Evolutionary conservation across 2,113 vertebrate species (phyloP), one percentile per base, ranked within the genome.

Genomic region (Monopterus albus): DNA sequence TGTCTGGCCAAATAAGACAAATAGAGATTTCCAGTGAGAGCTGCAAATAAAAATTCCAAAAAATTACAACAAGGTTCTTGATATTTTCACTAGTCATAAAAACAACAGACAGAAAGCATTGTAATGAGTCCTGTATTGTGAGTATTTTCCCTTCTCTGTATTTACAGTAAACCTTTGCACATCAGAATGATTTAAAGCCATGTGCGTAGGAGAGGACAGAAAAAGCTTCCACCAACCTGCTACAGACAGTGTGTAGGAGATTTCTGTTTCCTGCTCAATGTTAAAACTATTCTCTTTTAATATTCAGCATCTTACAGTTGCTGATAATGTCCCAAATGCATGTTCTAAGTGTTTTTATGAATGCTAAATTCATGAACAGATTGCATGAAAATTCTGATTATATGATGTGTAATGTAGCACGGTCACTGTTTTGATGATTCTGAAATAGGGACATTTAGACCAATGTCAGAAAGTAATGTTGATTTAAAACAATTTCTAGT

Each of bases 241-340:
- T 68, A 43, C 79, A 90, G 84, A 88, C 86, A 86, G 63, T 75
- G 76, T 81, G 84, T 86, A 82, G 89, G 86, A 81, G 85, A 50
- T 64, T 68, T 78, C 53, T 64, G 61, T 73, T 86, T 90, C 80
- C 79, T 82, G 36, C 64, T 63, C 35, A 75, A 79, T 60, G 10
- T 67, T 61, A 50, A 76, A 75, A 69, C 49, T 31, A 42, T 61
- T 45, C 65, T 40, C 68, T 77, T 75, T 63, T 29, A 66, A 68
- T 18, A 40, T 71, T 61, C n/a, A 49, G 20, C 18, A 58, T 60
- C 57, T 68, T 58, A 52, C 53, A 68, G 7, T 56, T 56, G 21
- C 20, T 61, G 11, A 21, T 57, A 39, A 74, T 23, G 15, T 57
- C 38, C 13, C 1, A 62, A 66, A 43, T 38, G 45, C 46, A 38